These are phyloP conservation scores for Neomorphus geoffroyi DNA, from an alignment of 2,797 vertebrate genomes.

Conservation along the genomic window DNA sequence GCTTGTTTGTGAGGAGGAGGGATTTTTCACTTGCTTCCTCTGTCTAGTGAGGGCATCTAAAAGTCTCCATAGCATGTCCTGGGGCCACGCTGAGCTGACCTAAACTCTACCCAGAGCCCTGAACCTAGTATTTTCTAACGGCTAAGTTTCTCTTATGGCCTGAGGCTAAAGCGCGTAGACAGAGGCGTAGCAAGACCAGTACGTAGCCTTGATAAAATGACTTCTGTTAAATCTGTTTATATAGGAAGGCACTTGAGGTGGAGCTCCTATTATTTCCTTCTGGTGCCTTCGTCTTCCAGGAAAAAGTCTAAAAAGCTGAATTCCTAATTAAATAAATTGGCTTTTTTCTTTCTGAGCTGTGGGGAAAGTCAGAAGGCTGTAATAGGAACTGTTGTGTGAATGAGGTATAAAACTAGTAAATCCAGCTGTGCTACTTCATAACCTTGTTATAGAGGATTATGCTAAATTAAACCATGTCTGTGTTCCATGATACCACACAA, in stretches of 20 bases:
- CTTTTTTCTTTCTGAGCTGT: not conserved
- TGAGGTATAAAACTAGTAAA: not conserved
- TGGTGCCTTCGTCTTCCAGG: not conserved
- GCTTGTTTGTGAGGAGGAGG: not conserved
- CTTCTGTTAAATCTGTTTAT: not conserved
- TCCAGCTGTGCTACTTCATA: not conserved
- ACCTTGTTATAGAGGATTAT: not conserved
- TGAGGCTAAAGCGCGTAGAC: not conserved
- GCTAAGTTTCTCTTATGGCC: not conserved
- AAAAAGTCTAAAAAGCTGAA: not conserved
- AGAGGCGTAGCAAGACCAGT: not conserved
- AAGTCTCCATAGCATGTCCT: fast-evolving
- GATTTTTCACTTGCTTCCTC: not conserved
- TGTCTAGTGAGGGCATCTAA: not conserved
- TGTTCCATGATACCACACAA: not conserved
- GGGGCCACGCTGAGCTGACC: not conserved
- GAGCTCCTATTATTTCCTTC: not conserved
- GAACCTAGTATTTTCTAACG: not conserved
- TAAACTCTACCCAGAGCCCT: not conserved
- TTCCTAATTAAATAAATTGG: not conserved
- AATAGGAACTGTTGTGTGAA: not conserved
- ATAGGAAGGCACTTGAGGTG: not conserved
- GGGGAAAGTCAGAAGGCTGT: not conserved
- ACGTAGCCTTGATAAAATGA: not conserved
- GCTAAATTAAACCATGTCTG: not conserved